Percentiles rank a stretch among this genome's conserved stretches.
Conservation (phyloP, 1,140 invertebrate genomes). For the Epicauta chinensis region DNA sequence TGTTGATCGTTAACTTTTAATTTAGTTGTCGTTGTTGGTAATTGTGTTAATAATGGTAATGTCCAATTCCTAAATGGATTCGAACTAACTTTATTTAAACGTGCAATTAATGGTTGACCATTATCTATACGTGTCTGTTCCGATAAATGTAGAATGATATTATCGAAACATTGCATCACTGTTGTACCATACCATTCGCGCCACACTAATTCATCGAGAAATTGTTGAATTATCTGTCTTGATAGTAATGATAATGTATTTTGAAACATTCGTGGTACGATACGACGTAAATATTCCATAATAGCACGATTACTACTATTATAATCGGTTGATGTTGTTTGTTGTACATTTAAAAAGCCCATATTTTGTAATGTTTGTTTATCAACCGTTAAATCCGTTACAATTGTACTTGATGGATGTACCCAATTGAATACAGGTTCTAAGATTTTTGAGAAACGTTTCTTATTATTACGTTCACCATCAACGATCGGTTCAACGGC, state of each 20-base stretch:
- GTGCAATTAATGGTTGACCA: conserved; percentile 44
- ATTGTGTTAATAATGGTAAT: conserved; percentile 21
- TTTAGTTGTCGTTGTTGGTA: conserved; percentile 4
- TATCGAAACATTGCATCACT: conserved; percentile 71
- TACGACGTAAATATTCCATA: conserved; percentile 79
- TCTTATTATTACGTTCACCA: conserved; percentile 68
- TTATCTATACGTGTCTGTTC: conserved; percentile 65
- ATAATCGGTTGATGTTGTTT: conserved; percentile 57
- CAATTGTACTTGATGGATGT: conserved; percentile 64
- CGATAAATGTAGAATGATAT: conserved; percentile 69
- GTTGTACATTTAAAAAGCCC: conserved; percentile 69
- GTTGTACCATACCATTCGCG: conserved; percentile 67
- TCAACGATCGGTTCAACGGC: conserved; percentile 75
- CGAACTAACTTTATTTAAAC: conserved; percentile 45
- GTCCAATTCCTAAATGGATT: conserved; percentile 79
- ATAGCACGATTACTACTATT: conserved; percentile 65
- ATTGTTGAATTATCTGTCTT: conserved; percentile 80
- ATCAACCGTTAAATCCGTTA: conserved; percentile 78
- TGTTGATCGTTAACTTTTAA: conserved; percentile 1
- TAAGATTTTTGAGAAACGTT: conserved; percentile 69
- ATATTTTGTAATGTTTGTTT: conserved; percentile 66
- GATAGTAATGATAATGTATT: conserved; percentile 78
- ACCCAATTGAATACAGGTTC: conserved; percentile 73
- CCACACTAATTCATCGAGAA: conserved; percentile 73
- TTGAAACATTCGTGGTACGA: conserved; percentile 85